These are phyloP conservation scores for Hyaena hyaena DNA, from an alignment of 2,113 vertebrate species.

Conservation along the genomic window DNA sequence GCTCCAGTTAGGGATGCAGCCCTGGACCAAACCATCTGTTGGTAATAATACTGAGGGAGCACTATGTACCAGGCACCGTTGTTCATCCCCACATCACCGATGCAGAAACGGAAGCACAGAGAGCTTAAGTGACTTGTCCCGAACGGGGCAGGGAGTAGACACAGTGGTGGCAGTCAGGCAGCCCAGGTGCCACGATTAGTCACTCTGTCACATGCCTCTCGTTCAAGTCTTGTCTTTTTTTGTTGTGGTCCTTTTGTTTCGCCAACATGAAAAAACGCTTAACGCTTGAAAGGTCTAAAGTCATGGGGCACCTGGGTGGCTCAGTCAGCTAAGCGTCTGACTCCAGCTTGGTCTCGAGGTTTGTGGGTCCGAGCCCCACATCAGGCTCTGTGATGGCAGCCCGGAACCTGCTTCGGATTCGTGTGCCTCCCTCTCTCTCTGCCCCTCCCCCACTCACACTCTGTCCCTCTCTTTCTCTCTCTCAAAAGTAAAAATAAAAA, in stretches of 20 bases:
- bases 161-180: not conserved
- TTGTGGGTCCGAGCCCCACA: no score
- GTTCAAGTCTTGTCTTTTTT: not conserved
- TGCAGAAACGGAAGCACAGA: not conserved
- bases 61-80: not conserved
- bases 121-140: not conserved
- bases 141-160: not conserved
- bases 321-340: no score
- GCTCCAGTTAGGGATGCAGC: not conserved
- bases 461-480: no score
- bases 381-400: no score
- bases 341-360: no score
- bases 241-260: not conserved
- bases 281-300: not conserved
- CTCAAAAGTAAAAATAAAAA: no score
- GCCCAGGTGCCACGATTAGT: not conserved
- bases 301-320: no score
- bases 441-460: no score
- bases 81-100: not conserved
- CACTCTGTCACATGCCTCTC: rapidly evolving
- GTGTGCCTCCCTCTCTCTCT: no score
- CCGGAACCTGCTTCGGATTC: no score
- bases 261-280: not conserved
- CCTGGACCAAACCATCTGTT: not conserved
- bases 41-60: not conserved